These are phyloP conservation scores for Sinohyriopsis cumingii DNA, from an alignment of 2,888 invertebrate genomes.

Conservation along the genomic window DNA sequence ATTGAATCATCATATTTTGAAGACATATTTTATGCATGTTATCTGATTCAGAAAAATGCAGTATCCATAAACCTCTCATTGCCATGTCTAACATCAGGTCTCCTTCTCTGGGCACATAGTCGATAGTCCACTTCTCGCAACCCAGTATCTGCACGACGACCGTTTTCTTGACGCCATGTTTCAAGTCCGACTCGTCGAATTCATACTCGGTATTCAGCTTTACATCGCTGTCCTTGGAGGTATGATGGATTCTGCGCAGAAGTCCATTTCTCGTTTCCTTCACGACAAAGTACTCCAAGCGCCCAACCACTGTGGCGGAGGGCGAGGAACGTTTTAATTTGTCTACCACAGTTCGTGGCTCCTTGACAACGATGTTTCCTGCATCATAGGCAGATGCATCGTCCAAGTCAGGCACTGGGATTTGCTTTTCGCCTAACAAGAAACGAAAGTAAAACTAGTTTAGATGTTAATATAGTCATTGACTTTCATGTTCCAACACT, in stretches of 20 bases:
- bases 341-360: constrained; percentile 15
- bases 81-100: constrained; percentile 25
- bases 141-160: constrained; percentile 31
- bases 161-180: constrained; percentile 30
- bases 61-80: constrained; percentile 19
- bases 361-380: constrained; percentile 34
- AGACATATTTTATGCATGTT: no score
- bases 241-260: constrained; percentile 21
- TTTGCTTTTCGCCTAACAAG: constrained; percentile 19
- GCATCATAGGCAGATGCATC: constrained; percentile 29
- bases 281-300: constrained; percentile 23
- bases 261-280: constrained; percentile 6
- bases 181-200: constrained; percentile 30
- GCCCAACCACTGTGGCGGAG: constrained; percentile 27
- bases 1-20: no score
- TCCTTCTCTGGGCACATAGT: constrained; percentile 22
- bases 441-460: no score
- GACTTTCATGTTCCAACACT: no score
- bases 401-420: constrained; percentile 26
- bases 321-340: constrained; percentile 22
- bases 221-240: constrained; percentile 15
- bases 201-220: constrained; percentile 33
- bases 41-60: no score
- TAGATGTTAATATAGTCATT: no score
- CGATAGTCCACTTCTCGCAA: constrained; percentile 32